These are phyloP conservation scores for Stratiolaelaps scimitus DNA, from an alignment of 1,140 invertebrate genomes.

Conservation along the genomic window DNA sequence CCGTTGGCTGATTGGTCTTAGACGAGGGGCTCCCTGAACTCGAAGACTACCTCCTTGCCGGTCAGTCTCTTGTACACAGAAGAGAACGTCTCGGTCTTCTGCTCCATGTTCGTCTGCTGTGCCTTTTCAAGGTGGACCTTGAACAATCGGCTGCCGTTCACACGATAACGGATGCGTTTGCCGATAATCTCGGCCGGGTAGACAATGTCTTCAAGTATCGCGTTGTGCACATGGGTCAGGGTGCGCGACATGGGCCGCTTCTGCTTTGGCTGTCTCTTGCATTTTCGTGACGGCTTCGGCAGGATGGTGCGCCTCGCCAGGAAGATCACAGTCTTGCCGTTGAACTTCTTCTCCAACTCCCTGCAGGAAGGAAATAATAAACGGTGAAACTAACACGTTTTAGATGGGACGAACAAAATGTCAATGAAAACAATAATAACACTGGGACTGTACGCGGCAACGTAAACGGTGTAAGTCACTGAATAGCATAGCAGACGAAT, in stretches of 20 bases:
- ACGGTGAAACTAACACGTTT: no score
- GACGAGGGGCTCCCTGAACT: constrained; percentile 84
- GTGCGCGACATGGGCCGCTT: constrained; percentile 87
- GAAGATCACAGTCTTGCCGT: constrained; percentile 95
- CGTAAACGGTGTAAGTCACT: no score
- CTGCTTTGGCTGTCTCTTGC: constrained; percentile 84
- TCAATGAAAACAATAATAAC: no score
- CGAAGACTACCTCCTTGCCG: constrained; percentile 94
- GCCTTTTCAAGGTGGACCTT: constrained; percentile 98
- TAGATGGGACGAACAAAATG: no score
- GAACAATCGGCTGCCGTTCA: constrained; percentile 87
- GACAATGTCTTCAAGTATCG: constrained; percentile 89
- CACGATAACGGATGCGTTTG: constrained; percentile 85
- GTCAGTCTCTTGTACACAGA: constrained; percentile 98
- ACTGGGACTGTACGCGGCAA: no score
- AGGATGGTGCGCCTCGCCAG: constrained; percentile 94
- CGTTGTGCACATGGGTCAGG: constrained; percentile 91
- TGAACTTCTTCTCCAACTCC: constrained; percentile 99
- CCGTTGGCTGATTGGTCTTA: constrained; percentile 38
- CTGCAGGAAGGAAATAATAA: constrained; percentile 40
- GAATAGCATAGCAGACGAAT: no score
- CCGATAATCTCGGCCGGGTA: constrained; percentile 99
- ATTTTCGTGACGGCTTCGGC: constrained; percentile 92
- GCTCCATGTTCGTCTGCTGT: constrained; percentile 97
- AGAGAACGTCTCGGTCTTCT: constrained; percentile 97